Evolutionary conservation across 1,140 invertebrate species (phyloP), one percentile per base, ranked within the genome.

Genomic region (Bombus consobrinus): DNA sequence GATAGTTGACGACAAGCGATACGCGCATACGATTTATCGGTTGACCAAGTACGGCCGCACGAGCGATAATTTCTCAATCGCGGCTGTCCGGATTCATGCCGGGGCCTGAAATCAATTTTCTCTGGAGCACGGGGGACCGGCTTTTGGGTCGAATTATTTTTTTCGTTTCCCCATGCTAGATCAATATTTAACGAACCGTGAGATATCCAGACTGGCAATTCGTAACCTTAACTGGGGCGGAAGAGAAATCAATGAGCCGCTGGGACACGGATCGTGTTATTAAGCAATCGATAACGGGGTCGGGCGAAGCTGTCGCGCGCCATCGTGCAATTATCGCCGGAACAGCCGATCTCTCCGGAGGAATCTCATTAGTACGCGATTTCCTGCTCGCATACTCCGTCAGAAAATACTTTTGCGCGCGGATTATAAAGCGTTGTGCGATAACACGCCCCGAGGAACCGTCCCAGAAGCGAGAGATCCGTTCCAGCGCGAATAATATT

Each of bases 211-310:
- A 18, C 28, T 10, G 34, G 28, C 53, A 25, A 59, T 69, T 80
- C n/a, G 66, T 34, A 15, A 57, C 41, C 15, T 57, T 80, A 80
- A 80, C 78, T 80, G 66, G 78, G 34, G 43, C 78, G 79, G 66
- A 57, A 81, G 79, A 57, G 79, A 59, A 81, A 72, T 81, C 47
- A 72, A 81, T 39, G 32, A 8, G 43, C 64, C 5, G 8, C n/a
- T 28, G 2, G 39, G 39, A 47, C n/a, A 13, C 15, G 37, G 59
- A 34, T 71, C 32, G 64, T 28, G 66, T 80, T 80, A 80, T 80
- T 69, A 41, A 81, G 68, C 37, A 72, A 72, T 41, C 66, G 34
- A 72, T 72, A 59, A 72, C 47, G 28, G 28, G 59, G 47, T 12
- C 41, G 62, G 12, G 13, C 5, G 43, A 69, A 53, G 32, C 37